Evolutionary conservation across 2,797 vertebrate species (phyloP).

Genomic region (Parotocinclus haroldoi): DNA sequence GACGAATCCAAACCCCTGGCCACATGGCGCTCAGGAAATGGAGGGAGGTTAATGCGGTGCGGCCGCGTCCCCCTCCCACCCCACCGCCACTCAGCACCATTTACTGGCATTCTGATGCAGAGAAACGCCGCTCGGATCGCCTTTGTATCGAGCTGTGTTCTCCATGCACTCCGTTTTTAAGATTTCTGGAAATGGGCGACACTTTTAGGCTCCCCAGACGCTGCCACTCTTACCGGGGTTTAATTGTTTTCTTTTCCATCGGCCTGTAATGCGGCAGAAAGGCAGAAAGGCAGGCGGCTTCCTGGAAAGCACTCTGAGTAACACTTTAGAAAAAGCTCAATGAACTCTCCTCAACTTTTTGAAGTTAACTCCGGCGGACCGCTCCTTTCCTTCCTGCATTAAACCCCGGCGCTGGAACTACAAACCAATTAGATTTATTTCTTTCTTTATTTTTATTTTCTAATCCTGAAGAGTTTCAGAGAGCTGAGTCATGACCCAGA

Average conservation of each 20-base stretch:
- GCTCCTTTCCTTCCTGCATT: too few species aligned
- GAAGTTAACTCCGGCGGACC: too few species aligned
- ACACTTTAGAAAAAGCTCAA: too few species aligned
- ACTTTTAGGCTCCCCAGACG: neutral
- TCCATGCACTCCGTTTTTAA: neutral
- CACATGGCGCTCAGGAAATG: constrained; percentile 29
- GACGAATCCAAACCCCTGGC: constrained; percentile 14
- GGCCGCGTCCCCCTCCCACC: constrained; percentile 3
- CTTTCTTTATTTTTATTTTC: too few species aligned
- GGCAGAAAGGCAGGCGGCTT: too few species aligned
- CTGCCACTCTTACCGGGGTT: neutral
- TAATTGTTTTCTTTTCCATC: constrained; percentile 32
- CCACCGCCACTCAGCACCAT: constrained; percentile 5
- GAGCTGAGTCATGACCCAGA: too few species aligned
- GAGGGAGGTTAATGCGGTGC: constrained; percentile 17
- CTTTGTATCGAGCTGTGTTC: constrained; percentile 5
- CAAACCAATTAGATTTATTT: too few species aligned
- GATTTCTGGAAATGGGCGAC: neutral
- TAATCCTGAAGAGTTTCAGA: too few species aligned
- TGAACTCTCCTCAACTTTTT: too few species aligned
- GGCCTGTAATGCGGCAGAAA: constrained; percentile 41
- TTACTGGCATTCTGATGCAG: constrained; percentile 30
- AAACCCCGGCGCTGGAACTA: too few species aligned
- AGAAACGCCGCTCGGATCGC: constrained; percentile 12
- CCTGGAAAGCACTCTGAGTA: too few species aligned